Percentiles rank a stretch among this genome's conserved stretches.
Evolutionary conservation across 2,888 invertebrate genomes (phyloP).

Genomic region (Operophtera brumata): DNA sequence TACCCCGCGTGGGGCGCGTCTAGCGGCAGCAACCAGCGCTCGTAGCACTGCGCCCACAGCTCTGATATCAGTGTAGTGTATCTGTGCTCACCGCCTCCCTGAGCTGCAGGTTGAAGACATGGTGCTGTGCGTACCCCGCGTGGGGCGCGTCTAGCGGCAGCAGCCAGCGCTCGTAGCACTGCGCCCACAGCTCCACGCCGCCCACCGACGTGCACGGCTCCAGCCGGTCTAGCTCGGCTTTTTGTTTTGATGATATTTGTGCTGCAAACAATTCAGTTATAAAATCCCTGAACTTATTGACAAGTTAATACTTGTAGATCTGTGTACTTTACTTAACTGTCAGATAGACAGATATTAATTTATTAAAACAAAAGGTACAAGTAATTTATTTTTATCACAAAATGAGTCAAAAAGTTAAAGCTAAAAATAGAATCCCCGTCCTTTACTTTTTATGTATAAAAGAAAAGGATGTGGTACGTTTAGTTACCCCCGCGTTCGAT

Average conservation of each 20-base stretch:
- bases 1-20: conserved; percentile 87
- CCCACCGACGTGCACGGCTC: conserved; percentile 78
- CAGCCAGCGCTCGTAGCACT: conserved; percentile 95
- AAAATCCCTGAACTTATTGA: too few relatives aligned
- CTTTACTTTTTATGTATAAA: too few relatives aligned
- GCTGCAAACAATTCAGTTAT: conserved; percentile 27
- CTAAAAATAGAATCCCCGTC: too few relatives aligned
- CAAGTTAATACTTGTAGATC: not conserved
- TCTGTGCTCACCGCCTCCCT: conserved; percentile 4
- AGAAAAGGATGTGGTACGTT: too few relatives aligned
- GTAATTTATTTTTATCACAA: too few relatives aligned
- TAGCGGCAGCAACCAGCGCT: conserved; percentile 92
- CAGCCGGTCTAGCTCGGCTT: conserved; percentile 38
- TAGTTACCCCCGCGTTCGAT: too few relatives aligned
- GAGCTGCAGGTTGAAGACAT: conserved; percentile 36
- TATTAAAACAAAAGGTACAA: too few relatives aligned
- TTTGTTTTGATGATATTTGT: conserved; percentile 29
- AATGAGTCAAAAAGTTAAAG: too few relatives aligned
- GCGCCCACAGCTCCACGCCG: conserved; percentile 88
- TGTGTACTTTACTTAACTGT: not conserved
- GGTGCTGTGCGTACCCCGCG: conserved; percentile 83
- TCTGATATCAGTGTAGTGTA: not conserved
- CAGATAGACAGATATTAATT: too few relatives aligned
- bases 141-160: conserved; percentile 88
- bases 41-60: conserved; percentile 94